Evolutionary conservation across 2,797 vertebrate species (phyloP).

Genomic region (Enteromius thamalakanensis): DNA sequence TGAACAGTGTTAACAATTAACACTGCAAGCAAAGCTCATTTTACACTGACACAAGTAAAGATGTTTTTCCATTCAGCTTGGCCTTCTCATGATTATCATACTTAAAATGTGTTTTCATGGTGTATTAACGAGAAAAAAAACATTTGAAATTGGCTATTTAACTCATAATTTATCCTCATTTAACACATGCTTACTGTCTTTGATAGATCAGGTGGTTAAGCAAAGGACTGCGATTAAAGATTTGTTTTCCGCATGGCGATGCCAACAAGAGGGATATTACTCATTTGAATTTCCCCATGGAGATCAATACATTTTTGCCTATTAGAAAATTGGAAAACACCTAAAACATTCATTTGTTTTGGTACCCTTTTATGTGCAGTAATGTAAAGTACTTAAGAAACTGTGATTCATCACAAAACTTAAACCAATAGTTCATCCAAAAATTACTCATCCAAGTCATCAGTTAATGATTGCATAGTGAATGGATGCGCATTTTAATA

Average conservation of each 20-base stretch:
- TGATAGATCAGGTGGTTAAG: constrained; percentile 9
- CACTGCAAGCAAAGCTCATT: constrained; percentile 21
- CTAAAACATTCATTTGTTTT: neutral
- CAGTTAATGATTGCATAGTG: neutral
- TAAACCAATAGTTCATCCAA: neutral
- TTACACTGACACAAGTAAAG: constrained; percentile 18
- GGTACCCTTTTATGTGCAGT: neutral
- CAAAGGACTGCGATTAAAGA: neutral
- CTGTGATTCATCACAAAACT: neutral
- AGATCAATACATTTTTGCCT: neutral
- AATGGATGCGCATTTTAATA: neutral
- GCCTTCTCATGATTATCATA: neutral
- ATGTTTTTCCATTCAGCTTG: neutral
- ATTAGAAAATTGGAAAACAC: constrained; percentile 2
- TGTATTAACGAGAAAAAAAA: constrained; percentile 11
- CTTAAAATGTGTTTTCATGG: neutral
- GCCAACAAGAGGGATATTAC: neutral
- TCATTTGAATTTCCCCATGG: neutral
- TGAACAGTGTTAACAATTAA: constrained; percentile 14
- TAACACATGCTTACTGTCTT: constrained; percentile 7
- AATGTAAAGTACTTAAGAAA: neutral
- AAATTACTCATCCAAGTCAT: neutral
- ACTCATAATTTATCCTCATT: neutral
- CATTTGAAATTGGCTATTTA: constrained; percentile 20
- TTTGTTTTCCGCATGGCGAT: neutral